A percentile compares a stretch with the other conserved stretches of the same genome.
phyloP scores from a whole-genome alignment of 2,113 vertebrate genomes.

The Gorsachius goisagi region DNA sequence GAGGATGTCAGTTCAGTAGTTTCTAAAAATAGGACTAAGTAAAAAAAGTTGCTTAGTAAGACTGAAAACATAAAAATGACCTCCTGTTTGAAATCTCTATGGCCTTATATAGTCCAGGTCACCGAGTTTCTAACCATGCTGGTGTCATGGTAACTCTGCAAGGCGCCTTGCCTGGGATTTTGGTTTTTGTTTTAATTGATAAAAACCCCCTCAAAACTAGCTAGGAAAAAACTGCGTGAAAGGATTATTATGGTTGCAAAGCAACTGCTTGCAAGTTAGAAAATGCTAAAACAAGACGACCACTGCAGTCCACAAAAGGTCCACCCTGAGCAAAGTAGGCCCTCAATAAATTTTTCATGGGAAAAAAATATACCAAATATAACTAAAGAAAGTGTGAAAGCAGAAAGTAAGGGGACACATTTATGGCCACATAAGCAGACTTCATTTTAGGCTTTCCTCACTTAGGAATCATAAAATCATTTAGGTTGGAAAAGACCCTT shows the following conservation, averaged over 20 bases:
- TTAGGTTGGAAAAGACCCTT: not conserved
- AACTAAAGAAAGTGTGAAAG: not conserved
- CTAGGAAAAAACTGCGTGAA: not conserved
- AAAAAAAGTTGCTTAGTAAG: not conserved
- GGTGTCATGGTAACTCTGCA: not conserved
- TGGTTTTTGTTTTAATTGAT: not conserved
- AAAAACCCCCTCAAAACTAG: not conserved
- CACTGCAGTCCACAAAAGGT: not conserved
- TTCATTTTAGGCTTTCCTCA: not conserved
- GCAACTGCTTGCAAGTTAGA: not conserved
- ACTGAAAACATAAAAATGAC: not conserved
- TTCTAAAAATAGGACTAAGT: conserved; percentile 8
- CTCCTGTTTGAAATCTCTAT: not conserved
- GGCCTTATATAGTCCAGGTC: not conserved
- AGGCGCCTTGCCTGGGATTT: not conserved
- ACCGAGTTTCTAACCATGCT: not conserved
- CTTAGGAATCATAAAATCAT: not conserved
- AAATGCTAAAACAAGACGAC: not conserved
- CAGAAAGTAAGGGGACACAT: not conserved
- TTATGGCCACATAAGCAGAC: not conserved
- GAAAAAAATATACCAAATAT: not conserved
- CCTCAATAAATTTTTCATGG: not conserved
- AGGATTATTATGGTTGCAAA: not conserved
- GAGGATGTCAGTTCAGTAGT: not conserved
- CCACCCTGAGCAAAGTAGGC: not conserved